Base-by-base conservation (phyloP, 1,140 invertebrate species). In the Bactericera cockerelli region DNA sequence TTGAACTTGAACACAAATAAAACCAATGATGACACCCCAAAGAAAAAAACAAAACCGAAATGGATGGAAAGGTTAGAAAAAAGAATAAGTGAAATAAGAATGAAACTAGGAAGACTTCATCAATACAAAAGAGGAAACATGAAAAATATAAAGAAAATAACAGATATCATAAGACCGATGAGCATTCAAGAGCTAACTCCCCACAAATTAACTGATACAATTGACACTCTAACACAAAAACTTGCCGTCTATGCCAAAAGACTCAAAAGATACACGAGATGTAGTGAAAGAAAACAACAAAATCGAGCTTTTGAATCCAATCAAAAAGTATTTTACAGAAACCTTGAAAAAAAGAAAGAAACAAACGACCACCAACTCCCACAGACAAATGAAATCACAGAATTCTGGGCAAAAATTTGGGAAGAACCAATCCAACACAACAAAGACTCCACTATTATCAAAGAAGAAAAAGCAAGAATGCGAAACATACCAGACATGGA, bases 311-410 rank as follows among this genome's bases (percentile, higher is more conserved):
- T 56, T n/a, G n/a, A 22, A 24, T 22, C 55, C 6, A 56, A 22
- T 25, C 2, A 56, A 24, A 56, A 56, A n/a, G 13, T 6, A 56
- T 56, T 56, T 24, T 56, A 56, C 22, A 56, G 26, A 28, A 56
- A 28, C 55, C 55, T 56, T 3, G 4, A 22, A n/a, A 56, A 56
- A 22, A 49, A 49, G 4, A 49, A 4, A 22, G n/a, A 49, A 3
- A 19, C 19, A 8, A 49, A 49, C 22, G 22, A 49, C 4, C 42
- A 6, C 3, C 8, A 49, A 4, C 4, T 49, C 22, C 42, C 42
- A 49, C 42, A 49, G 4, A 49, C 19, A 49, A 16, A 16, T 6
- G 4, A 49, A 22, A 8, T 49, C n/a, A n/a, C 4, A n/a, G 42
- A 49, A 49, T 49, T 6, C 22, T 49, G 42, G 42, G 4, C 42